Percentiles rank a stretch among this genome's conserved stretches.
Evolutionary conservation across 2,797 vertebrate genomes (phyloP).

Genomic region (Dendrocincla tyrannina): DNA sequence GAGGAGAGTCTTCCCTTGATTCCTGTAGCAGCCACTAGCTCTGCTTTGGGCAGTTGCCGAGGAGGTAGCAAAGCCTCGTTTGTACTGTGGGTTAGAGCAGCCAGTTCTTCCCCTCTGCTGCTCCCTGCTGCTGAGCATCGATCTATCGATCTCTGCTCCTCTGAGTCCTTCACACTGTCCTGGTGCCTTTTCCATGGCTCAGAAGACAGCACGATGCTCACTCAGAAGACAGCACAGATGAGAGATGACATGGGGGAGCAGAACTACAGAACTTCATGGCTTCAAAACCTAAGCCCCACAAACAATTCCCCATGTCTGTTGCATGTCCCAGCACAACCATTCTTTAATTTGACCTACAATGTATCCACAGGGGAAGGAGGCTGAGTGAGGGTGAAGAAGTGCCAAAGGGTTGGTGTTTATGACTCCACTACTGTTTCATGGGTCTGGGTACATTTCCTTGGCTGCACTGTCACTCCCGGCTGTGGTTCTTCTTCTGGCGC

Average conservation of each 20-base stretch:
- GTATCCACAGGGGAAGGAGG: background rate
- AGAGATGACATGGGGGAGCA: background rate
- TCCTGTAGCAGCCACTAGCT: background rate
- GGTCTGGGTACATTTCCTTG: background rate
- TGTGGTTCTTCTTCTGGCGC: background rate
- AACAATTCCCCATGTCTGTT: fast-evolving
- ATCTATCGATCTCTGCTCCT: background rate
- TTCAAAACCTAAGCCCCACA: background rate
- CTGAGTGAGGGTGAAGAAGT: background rate
- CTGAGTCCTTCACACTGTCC: background rate
- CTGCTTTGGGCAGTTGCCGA: background rate
- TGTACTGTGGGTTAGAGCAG: background rate
- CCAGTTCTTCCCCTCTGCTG: background rate
- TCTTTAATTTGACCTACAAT: background rate
- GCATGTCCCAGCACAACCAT: background rate
- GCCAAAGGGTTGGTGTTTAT: background rate
- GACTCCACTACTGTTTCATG: background rate
- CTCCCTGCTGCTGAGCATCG: background rate
- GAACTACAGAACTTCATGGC: background rate
- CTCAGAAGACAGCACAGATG: background rate
- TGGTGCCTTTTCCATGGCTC: fast-evolving
- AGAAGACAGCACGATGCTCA: background rate
- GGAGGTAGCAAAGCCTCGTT: fast-evolving
- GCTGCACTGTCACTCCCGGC: background rate
- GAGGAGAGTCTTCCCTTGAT: background rate